Evolutionary conservation across 2,797 vertebrate genomes (phyloP), one percentile per base, ranked within the genome.

Genomic region (Percopsis omiscomaycus): DNA sequence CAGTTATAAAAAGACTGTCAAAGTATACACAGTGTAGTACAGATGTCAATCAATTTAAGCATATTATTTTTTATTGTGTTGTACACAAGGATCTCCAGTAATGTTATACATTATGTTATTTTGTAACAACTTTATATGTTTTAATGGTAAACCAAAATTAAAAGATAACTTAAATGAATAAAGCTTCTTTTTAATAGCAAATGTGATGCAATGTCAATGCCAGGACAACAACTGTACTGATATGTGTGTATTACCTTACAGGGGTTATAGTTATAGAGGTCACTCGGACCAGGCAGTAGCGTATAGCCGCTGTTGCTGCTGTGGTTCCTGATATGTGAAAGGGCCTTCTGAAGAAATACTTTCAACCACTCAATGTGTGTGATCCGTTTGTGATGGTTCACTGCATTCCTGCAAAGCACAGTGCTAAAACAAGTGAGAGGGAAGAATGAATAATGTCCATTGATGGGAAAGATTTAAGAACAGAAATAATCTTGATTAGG

Each of bases 31-130:
- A 68, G 27, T 66, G 30, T 55, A 52, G 61, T 73, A 65, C 5
- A 30, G 47, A 68, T 58, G 65, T 79, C 3, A 71, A 75, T 62
- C 52, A 47, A 49, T 16, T 0, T 27, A 69, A 55, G 57, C 58
- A 62, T 32, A 56, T 28, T 49, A 64, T 29, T 75, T 42, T 65
- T 32, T 71, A 59, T 86, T 84, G 81, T 85, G 85, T 86, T 86
- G 62, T 74, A 83, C 76, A 84, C 79, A 80, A 82, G 45, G 83
- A 61, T 79, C 64, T 80, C 69, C 53, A 79, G 75, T 86, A 87
- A 88, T 86, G 77, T 83, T 82, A 87, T 90, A 84, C 81, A 90
- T 88, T 88, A 85, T 82, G 68, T 37, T 80, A 75, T 69, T 79
- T 52, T 84, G 75, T 84, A 74, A 78, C 64, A 75, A 81, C 84